Percentiles rank a stretch among this genome's conserved stretches.
Conservation (phyloP, 2,113 vertebrate genomes). For the Podarcis cretensis region DNA sequence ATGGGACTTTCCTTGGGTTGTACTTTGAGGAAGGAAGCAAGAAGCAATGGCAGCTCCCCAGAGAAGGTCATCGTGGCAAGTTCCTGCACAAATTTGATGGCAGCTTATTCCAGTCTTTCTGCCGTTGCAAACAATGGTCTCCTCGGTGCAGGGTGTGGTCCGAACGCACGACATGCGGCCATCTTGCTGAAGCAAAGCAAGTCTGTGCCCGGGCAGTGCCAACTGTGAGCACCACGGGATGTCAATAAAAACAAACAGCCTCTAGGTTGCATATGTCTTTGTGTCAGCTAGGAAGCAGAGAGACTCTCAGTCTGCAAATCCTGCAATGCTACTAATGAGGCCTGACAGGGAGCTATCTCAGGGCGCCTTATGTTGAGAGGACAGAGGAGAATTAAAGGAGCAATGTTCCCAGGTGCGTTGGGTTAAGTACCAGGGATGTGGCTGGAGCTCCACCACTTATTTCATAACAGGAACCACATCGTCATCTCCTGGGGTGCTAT, state of each 20-base stretch:
- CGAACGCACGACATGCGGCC: not conserved
- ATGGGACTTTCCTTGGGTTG: no score
- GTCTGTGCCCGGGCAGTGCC: not conserved
- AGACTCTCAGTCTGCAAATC: not conserved
- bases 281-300: not conserved
- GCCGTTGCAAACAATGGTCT: not conserved
- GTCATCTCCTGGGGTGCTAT: not conserved
- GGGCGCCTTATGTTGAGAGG: not conserved
- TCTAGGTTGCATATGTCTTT: not conserved
- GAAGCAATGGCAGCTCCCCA: not conserved
- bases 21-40: not conserved
- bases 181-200: not conserved
- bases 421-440: no score
- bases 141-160: not conserved
- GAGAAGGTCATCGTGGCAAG: not conserved
- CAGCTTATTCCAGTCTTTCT: no score
- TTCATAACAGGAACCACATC: no score
- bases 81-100: not conserved
- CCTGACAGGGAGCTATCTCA: not conserved
- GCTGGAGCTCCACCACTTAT: no score
- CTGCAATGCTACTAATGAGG: not conserved
- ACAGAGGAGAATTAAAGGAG: not conserved
- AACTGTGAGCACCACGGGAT: no score
- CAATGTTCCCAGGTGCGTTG: no score
- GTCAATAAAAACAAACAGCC: no score